These are phyloP conservation scores for Desmodus rotundus DNA, from an alignment of 2,113 vertebrate species.

Conservation along the genomic window DNA sequence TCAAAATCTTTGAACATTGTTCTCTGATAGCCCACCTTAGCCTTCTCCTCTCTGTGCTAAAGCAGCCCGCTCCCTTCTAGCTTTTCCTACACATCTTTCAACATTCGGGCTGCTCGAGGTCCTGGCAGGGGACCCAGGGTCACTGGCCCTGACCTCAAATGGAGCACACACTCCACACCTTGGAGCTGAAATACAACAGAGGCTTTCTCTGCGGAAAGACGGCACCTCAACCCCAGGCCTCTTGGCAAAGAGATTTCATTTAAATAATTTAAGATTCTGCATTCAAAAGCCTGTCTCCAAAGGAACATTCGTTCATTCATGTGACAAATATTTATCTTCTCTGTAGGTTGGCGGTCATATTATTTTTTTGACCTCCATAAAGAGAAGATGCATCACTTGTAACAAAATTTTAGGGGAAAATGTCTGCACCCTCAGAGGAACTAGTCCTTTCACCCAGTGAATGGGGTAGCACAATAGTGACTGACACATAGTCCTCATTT, in stretches of 20 bases:
- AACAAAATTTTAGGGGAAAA: not conserved
- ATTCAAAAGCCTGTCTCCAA: not conserved
- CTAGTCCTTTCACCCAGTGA: not conserved
- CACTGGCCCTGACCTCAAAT: not conserved
- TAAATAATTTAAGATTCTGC: not conserved
- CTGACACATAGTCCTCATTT: not conserved
- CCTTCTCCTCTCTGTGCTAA: not conserved
- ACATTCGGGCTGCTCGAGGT: not conserved
- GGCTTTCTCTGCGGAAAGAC: not conserved
- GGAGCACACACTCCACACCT: not conserved
- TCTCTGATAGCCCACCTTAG: not conserved
- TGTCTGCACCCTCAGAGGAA: not conserved
- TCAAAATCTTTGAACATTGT: not conserved
- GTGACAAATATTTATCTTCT: slow-evolving; percentile 30
- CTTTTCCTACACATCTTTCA: slow-evolving; percentile 43
- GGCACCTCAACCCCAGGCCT: not conserved
- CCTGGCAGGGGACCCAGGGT: not conserved
- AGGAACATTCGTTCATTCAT: not conserved
- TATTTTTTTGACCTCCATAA: not conserved
- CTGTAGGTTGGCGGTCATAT: not conserved
- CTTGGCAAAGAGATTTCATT: not conserved
- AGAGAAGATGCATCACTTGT: not conserved
- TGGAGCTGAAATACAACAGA: not conserved
- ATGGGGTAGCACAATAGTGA: not conserved
- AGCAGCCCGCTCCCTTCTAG: not conserved